Evolutionary conservation across 2,797 vertebrate genomes (phyloP), one percentile per base, ranked within the genome.

Genomic region (Cheirogaleus major): DNA sequence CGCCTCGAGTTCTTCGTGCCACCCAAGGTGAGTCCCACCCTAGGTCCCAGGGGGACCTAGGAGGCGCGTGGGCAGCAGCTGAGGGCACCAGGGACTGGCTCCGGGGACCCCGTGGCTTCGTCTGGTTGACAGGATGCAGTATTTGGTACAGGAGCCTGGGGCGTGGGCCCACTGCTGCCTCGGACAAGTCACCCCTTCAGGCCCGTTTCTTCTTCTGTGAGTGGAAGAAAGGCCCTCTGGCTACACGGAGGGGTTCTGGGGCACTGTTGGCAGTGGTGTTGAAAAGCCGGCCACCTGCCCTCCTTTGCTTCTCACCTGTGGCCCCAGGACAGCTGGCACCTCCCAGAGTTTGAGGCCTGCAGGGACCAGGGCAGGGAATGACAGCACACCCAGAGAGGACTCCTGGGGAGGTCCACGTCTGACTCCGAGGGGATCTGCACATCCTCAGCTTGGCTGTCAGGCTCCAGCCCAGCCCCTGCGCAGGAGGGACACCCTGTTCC

Each of bases 1-100:
- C 99, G 99, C 85, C 99, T 99, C 2, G 99, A 99, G 98, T 99
- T 99, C 98, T 99, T 99, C 23, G 99, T 99, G 27, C 99, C 99
- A 1, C 99, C 99, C 0, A 99, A 99, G 99, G 99, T 99, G 98
- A 92, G 98, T 8, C 35, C 3, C 0, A 1, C 23, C 4, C n/a
- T n/a, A n/a, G n/a, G n/a, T n/a, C 1, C 76, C 4, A 7, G 7
- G 41, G 22, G 11, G 32, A 5, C 18, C 1, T 25, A 11, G n/a
- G n/a, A 14, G 48, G 17, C 5, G 4, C 13, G 2, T 10, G 18
- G 23, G 63, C 45, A 18, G 59, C 25, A 15, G 27, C 22, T 35
- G 13, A n/a, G 50, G 75, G 35, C 12, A 27, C 45, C 50, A 35
- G 9, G 25, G 10, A n/a, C 55, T 50, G 48, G 43, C 73, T n/a